Conservation (phyloP, 2,888 invertebrate genomes). For the Eurytoma adleriae region DNA sequence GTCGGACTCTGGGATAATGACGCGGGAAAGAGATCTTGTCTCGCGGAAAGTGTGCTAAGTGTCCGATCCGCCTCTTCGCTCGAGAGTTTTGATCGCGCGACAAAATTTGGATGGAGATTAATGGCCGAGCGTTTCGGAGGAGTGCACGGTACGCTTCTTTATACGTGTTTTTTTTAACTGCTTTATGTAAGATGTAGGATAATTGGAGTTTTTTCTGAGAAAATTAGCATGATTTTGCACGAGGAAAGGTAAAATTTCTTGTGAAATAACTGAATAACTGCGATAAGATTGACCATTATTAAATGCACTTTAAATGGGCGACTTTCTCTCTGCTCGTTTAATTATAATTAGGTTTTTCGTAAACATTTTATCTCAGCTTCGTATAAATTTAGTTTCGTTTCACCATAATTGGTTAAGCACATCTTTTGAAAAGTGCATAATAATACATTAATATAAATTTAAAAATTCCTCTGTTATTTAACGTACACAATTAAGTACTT, state of each 20-base stretch:
- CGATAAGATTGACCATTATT: conserved; percentile 5
- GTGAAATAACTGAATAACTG: conserved; percentile 1
- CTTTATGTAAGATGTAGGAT: conserved; percentile 7
- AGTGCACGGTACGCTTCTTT: not conserved
- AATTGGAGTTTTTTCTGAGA: conserved; percentile 6
- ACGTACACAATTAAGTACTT: too few relatives aligned
- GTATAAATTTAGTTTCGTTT: not conserved
- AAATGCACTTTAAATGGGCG: not conserved
- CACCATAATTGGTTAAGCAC: not conserved
- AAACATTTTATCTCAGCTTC: not conserved
- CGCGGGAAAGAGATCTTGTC: conserved; percentile 28
- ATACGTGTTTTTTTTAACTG: not conserved
- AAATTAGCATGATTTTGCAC: conserved; percentile 11
- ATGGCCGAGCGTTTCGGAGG: not conserved
- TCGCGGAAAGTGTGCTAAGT: conserved; percentile 32
- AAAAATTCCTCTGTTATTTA: too few relatives aligned
- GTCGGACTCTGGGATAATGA: conserved; percentile 19
- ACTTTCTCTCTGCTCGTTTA: conserved; percentile 13
- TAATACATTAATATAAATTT: not conserved
- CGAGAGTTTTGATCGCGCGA: not conserved
- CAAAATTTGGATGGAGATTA: conserved; percentile 9
- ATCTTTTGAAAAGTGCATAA: not conserved
- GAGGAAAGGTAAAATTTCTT: not conserved
- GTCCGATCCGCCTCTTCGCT: not conserved
- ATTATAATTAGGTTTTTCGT: conserved; percentile 17